phyloP scores from a whole-genome alignment of 2,113 vertebrate genomes.

The Corythornis madagascariensis region DNA sequence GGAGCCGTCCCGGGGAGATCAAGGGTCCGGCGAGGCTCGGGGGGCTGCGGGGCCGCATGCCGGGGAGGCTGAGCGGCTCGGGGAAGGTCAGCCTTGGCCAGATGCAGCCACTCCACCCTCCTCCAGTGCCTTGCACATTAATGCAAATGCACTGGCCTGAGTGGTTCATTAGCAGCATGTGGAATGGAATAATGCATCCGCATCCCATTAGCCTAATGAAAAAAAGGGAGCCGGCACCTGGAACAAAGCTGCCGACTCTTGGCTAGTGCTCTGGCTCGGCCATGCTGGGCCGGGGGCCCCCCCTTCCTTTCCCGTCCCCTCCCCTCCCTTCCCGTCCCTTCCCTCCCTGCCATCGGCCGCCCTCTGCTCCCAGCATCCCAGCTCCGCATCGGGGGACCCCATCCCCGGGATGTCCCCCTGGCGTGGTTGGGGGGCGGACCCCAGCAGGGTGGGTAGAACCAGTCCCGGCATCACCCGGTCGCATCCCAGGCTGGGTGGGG shows the following conservation, averaged over 20 bases:
- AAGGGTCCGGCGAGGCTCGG: not conserved
- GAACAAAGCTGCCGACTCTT: slow-evolving; percentile 72
- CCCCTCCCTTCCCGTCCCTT: not conserved
- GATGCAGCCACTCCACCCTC: slow-evolving; percentile 64
- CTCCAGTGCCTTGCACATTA: slow-evolving; percentile 69
- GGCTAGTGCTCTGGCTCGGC: slow-evolving; percentile 56
- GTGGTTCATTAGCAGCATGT: slow-evolving; percentile 75
- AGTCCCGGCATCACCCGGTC: not conserved
- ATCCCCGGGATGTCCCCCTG: not conserved
- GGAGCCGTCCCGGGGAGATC: slow-evolving; percentile 22
- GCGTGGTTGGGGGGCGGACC: not conserved
- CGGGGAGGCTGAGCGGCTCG: not conserved
- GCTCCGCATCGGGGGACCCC: not conserved
- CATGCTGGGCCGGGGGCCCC: slow-evolving; percentile 11
- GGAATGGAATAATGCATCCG: slow-evolving; percentile 75
- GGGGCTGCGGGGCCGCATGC: not conserved
- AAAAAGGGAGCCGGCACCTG: slow-evolving; percentile 73
- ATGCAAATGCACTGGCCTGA: slow-evolving; percentile 75
- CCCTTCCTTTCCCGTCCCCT: not conserved
- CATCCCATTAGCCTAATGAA: slow-evolving; percentile 78
- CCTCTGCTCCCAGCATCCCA: not conserved
- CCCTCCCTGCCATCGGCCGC: not conserved
- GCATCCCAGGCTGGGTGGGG: not conserved
- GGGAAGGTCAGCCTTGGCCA: slow-evolving; percentile 50
- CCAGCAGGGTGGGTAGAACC: not conserved